These are phyloP conservation scores for Ophion ellenae DNA, from an alignment of 2,888 invertebrate species.

Conservation along the genomic window DNA sequence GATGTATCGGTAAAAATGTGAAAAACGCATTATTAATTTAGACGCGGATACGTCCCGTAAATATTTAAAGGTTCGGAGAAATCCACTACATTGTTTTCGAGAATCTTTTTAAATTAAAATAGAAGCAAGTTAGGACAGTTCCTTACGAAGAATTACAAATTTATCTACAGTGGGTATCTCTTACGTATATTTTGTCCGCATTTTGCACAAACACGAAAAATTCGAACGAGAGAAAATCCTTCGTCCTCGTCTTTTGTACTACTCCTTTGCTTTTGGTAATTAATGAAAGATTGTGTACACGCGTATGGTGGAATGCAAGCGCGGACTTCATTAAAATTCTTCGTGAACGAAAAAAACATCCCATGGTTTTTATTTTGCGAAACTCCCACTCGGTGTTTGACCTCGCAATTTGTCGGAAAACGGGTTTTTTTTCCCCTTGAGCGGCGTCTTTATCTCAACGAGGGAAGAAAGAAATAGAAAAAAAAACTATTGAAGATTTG, in stretches of 20 bases:
- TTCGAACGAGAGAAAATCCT: background rate
- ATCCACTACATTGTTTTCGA: background rate
- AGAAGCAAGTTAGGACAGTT: background rate
- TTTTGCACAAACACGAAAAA: too few relatives aligned
- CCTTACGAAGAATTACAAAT: too few relatives aligned
- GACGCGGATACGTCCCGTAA: background rate
- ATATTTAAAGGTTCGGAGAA: background rate
- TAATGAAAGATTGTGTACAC: conserved; percentile 38
- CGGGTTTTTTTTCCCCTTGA: conserved; percentile 62
- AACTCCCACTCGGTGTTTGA: conserved; percentile 64
- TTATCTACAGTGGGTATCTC: too few relatives aligned
- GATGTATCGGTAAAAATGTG: background rate
- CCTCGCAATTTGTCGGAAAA: conserved; percentile 65
- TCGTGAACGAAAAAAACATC: conserved; percentile 43
- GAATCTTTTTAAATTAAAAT: background rate
- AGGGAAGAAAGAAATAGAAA: background rate
- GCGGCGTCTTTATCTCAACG: background rate
- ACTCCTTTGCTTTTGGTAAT: conserved; percentile 38
- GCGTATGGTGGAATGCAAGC: conserved; percentile 57
- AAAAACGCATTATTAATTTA: background rate
- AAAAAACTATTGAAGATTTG: too few relatives aligned
- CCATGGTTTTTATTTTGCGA: conserved; percentile 72
- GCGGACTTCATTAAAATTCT: conserved; percentile 77
- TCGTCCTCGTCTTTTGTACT: background rate
- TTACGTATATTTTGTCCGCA: too few relatives aligned